Evolutionary conservation across 2,113 vertebrate species (phyloP).

Genomic region (Bos taurus): ARS-UCD2.0 NC_037339.1:26502501-26503000

Average conservation of each 20-base stretch:
- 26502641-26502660: neutral
- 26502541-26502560: neutral
- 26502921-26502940: too few relatives aligned
- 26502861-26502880: too few relatives aligned
- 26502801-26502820: neutral
- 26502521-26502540: neutral
- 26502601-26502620: neutral
- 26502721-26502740: neutral
- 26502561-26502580: neutral
- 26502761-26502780: neutral
- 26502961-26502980: too few relatives aligned
- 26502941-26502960: too few relatives aligned
- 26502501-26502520: neutral
- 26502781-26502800: neutral
- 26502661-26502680: neutral
- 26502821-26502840: neutral
- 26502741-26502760: neutral
- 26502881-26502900: too few relatives aligned
- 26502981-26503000: too few relatives aligned
- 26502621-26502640: accelerated
- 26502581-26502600: neutral
- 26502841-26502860: too few relatives aligned
- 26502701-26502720: neutral
- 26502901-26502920: too few relatives aligned
- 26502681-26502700: neutral